phyloP scores from a whole-genome alignment of 2,113 vertebrate species.

The Pollimyrus isidori region DNA sequence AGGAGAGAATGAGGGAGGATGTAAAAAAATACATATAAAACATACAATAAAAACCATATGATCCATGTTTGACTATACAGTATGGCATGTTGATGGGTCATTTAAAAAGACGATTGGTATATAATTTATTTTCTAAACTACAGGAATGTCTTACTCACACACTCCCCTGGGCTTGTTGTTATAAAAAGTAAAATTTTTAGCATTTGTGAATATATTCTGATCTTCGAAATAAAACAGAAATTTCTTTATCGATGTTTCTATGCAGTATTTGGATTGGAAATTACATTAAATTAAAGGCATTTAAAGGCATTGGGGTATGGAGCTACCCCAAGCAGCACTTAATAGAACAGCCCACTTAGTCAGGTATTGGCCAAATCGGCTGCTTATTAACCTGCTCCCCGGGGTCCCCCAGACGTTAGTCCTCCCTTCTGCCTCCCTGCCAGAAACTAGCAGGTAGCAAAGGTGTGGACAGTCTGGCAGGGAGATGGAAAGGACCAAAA shows the following conservation, averaged over 20 bases:
- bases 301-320: slow-evolving; percentile 15
- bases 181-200: not conserved
- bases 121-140: not conserved
- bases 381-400: no score
- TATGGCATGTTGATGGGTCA: not conserved
- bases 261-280: not conserved
- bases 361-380: no score
- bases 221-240: not conserved
- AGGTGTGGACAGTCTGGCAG: not conserved
- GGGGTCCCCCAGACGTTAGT: no score
- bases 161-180: not conserved
- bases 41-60: not conserved
- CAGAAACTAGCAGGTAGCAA: no score
- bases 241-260: not conserved
- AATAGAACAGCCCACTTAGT: slow-evolving; percentile 14
- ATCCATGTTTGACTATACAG: not conserved
- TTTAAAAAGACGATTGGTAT: not conserved
- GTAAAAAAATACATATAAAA: not conserved
- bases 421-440: no score
- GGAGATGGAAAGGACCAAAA: not conserved
- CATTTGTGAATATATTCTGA: not conserved
- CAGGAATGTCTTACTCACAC: not conserved
- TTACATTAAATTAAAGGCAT: not conserved
- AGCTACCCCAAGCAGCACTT: slow-evolving; percentile 10
- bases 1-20: not conserved